Evolutionary conservation across 1,140 invertebrate species (phyloP), one percentile per base, ranked within the genome.

Genomic region (Archegozetes longisetosus): DNA sequence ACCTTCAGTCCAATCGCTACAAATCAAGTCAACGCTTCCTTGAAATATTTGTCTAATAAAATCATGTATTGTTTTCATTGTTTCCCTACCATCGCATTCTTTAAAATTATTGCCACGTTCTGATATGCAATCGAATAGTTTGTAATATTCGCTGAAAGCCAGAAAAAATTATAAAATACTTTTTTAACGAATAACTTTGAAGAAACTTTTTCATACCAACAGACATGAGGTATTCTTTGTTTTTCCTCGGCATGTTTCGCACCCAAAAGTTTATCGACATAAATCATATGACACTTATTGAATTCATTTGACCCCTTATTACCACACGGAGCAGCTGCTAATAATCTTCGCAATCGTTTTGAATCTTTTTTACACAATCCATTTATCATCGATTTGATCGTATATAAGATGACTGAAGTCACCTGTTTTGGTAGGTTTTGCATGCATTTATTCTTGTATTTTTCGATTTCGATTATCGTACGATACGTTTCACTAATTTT

Each of bases 1-100:
- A 28, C 26, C 48, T 9, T 26, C 57, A 46, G n/a, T 58, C n/a
- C 50, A 58, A 22, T 58, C 57, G 24, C 48, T 26, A 40, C 57
- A 58, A 3, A 53, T 24, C 2, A 53, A 20, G 49, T 58, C 49
- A 1, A 50, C 26, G 2, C 46, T 20, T 29, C 50, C 50, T 6
- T 51, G 46, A 24, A 58, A 58, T 24, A 58, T 23, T 23, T 6
- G 14, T 26, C 48, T 17, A 2, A 58, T 27, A 53, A 23, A 58
- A 27, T 58, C 49, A 1, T 22, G 27, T 17, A 27, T 24, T 12
- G 48, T 26, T 17, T 58, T 47, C 2, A 58, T n/a, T n/a, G n/a
- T 27, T n/a, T 49, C 20, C 23, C 40, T 22, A 2, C 2, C 57
- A 3, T 9, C 50, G 40, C 57, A 58, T 2, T 2, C 2, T 3